These are phyloP conservation scores for Cantharis rustica DNA, from an alignment of 2,888 invertebrate species.

Conservation along the genomic window DNA sequence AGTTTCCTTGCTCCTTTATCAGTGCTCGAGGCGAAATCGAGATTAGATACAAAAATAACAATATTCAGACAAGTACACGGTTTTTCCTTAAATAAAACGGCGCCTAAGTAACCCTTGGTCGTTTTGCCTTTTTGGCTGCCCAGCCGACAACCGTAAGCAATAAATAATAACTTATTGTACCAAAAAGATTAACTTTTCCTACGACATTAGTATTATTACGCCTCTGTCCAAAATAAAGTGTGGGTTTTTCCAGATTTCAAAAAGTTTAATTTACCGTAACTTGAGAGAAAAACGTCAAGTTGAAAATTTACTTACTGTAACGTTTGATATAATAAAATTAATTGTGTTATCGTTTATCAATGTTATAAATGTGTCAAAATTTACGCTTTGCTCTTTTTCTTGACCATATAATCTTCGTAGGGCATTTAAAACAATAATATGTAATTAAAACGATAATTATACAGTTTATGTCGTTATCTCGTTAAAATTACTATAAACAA, in stretches of 20 bases:
- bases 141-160: not conserved
- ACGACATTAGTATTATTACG: not conserved
- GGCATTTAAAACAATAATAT: not conserved
- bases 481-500: not conserved
- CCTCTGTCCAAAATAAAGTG: not conserved
- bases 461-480: not conserved
- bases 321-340: not conserved
- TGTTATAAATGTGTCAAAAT: not conserved
- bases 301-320: not conserved
- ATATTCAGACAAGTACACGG: not conserved
- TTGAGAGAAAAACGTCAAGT: not conserved
- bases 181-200: not conserved
- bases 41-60: not conserved
- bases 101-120: not conserved
- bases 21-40: not conserved
- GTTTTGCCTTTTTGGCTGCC: not conserved
- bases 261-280: not conserved
- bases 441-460: not conserved
- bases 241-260: not conserved
- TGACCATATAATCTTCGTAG: not conserved
- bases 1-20: not conserved
- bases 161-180: not conserved
- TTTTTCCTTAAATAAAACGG: not conserved
- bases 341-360: not conserved
- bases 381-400: not conserved